Evolutionary conservation across 2,113 vertebrate genomes (phyloP).

Genomic region (Apteryx mantelli): DNA sequence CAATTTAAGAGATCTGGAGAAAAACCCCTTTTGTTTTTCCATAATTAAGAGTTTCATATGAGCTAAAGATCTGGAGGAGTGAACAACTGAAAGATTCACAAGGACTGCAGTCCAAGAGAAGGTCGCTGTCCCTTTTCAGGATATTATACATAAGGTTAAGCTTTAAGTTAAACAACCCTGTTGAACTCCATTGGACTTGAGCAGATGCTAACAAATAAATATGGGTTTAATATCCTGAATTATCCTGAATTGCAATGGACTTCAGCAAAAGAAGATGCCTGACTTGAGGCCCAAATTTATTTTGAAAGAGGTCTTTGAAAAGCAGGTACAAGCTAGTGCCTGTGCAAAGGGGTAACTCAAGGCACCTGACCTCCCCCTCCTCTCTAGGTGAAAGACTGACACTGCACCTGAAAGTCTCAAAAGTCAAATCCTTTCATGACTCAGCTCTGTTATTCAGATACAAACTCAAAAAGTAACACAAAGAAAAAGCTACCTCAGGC

Average conservation of each 20-base stretch:
- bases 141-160: fast-evolving
- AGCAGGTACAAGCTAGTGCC: neutral
- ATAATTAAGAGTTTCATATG: neutral
- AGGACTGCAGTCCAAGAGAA: neutral
- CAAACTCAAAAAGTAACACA: neutral
- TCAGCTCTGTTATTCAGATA: neutral
- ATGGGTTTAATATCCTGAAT: neutral
- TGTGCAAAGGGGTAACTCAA: neutral
- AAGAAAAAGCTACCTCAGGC: neutral
- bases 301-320: neutral
- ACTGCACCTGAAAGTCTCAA: neutral
- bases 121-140: neutral
- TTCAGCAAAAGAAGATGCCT: neutral
- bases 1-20: neutral
- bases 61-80: neutral
- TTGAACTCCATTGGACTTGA: neutral
- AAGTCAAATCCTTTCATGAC: neutral
- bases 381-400: neutral
- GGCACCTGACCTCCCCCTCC: neutral
- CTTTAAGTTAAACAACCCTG: neutral
- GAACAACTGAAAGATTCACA: neutral
- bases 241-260: neutral
- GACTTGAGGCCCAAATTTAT: neutral
- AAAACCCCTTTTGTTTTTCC: neutral
- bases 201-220: neutral